Base-by-base conservation (phyloP, 2,888 invertebrate species). In the Chirona hameri region DNA sequence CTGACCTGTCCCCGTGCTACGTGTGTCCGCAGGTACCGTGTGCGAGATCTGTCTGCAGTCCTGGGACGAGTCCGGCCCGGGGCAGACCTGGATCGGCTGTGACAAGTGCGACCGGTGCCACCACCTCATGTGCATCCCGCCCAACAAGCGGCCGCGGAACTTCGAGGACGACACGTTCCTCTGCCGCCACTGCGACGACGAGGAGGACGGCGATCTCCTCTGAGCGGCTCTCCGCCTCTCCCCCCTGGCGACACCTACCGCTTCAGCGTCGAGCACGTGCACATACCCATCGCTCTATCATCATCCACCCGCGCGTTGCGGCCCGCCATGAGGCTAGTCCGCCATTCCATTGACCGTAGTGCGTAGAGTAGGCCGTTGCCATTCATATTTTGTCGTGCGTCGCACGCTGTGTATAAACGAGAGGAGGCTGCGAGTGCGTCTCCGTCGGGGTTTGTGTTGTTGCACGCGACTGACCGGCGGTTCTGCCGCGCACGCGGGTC, bases 111-210 rank as follows among this genome's bases (percentile, higher is more conserved):
- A 80, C 80, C 48, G 80, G 52, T 80, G 80, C 52, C 80, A 80
- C 52, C 80, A 80, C 29, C 80, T 80, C 27, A 80, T 55, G 52
- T 80, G 80, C 80, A 80, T 80, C 18, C 80, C 80, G 52, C 52
- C 52, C 52, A 80, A 80, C 55, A 80, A 80, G 52, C 80, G 80
- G 80, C 80, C 80, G 80, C 80, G 80, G 27, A 55, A 80, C 80
- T 80, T 80, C 80, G 80, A 80, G 80, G 52, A 80, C 52, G 80
- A 80, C 80, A 80, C 80, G 27, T 80, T 80, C 55, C 80, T 80
- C 27, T 80, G 80, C 55, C 80, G 80, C 21, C 80, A 80, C 80
- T 80, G 80, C 18, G 80, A 80, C 48, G 52, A 80, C 80, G 80
- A 80, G 15, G 79, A 79, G 31, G 76, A 76, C 76, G 46, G 39